Evolutionary conservation across 2,797 vertebrate species (phyloP).

Genomic region (Setipinna tenuifilis): DNA sequence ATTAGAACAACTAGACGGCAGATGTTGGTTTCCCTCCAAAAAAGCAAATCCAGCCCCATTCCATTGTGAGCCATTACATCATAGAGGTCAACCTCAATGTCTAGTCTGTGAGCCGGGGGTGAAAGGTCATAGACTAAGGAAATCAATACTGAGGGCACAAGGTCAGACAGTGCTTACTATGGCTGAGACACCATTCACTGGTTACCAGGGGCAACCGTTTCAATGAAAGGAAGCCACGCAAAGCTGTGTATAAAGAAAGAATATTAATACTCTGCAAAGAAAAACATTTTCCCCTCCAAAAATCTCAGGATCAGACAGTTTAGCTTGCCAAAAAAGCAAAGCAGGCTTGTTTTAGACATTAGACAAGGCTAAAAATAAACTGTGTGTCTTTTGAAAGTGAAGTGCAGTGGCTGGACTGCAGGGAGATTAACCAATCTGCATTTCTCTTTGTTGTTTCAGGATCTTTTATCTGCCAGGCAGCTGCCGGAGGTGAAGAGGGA

Average conservation of each 20-base stretch:
- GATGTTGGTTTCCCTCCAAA: conserved; percentile 22
- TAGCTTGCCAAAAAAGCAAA: conserved; percentile 26
- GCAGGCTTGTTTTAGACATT: conserved; percentile 24
- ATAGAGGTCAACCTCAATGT: conserved; percentile 63
- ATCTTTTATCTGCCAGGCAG: conserved; percentile 55
- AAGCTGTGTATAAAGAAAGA: conserved; percentile 50
- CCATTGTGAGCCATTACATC: conserved; percentile 53
- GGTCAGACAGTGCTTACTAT: conserved; percentile 68
- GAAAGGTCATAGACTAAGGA: conserved; percentile 69
- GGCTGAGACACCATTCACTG: conserved; percentile 57
- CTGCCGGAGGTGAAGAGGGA: background rate
- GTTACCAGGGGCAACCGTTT: conserved; percentile 63
- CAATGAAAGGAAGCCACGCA: conserved; percentile 62
- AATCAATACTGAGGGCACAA: conserved; percentile 68
- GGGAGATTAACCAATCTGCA: conserved; percentile 60
- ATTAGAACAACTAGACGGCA: conserved; percentile 19
- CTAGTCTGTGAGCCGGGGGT: conserved; percentile 61
- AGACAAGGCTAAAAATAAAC: conserved; percentile 30
- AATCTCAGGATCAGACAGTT: conserved; percentile 43
- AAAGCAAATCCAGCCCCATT: background rate
- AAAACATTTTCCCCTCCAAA: conserved; percentile 39
- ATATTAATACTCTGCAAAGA: conserved; percentile 37
- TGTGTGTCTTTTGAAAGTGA: background rate
- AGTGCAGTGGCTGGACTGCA: conserved; percentile 33
- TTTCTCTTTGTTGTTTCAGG: conserved; percentile 45